These are phyloP conservation scores for Thyatira batis DNA, from an alignment of 2,888 invertebrate species.

Conservation along the genomic window DNA sequence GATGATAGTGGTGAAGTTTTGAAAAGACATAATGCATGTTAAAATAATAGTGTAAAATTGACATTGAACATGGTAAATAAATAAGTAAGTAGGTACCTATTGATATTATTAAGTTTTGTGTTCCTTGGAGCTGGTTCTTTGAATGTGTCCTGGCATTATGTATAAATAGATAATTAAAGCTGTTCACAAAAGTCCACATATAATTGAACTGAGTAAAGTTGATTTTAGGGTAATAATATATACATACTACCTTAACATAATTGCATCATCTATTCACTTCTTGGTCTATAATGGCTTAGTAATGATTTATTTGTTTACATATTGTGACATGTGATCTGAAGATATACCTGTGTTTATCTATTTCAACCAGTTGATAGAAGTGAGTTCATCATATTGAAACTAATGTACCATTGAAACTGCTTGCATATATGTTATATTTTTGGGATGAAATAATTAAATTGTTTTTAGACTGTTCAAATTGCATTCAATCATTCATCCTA, in stretches of 20 bases:
- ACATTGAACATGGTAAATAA: neutral
- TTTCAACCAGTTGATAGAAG: too few species aligned
- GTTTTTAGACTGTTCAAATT: too few species aligned
- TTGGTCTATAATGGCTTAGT: neutral
- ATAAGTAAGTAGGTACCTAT: slow-evolving; percentile 33
- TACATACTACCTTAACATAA: neutral
- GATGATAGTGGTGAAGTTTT: slow-evolving; percentile 54
- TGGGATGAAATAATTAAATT: too few species aligned
- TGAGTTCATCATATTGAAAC: too few species aligned
- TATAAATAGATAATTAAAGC: neutral
- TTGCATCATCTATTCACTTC: neutral
- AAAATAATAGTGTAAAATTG: slow-evolving; percentile 29
- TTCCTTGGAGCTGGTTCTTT: slow-evolving; percentile 1
- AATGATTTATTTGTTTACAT: neutral
- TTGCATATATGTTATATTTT: too few species aligned
- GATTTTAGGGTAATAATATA: too few species aligned
- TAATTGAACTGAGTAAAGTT: neutral
- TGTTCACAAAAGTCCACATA: neutral
- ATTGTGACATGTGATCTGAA: too few species aligned
- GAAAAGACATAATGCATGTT: slow-evolving; percentile 58
- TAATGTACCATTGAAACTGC: too few species aligned
- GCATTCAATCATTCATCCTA: too few species aligned
- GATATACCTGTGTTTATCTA: too few species aligned
- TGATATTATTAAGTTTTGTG: slow-evolving; percentile 11
- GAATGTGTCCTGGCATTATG: neutral